These are phyloP conservation scores for Acronicta aceris DNA, from an alignment of 2,888 invertebrate genomes.

Conservation along the genomic window DNA sequence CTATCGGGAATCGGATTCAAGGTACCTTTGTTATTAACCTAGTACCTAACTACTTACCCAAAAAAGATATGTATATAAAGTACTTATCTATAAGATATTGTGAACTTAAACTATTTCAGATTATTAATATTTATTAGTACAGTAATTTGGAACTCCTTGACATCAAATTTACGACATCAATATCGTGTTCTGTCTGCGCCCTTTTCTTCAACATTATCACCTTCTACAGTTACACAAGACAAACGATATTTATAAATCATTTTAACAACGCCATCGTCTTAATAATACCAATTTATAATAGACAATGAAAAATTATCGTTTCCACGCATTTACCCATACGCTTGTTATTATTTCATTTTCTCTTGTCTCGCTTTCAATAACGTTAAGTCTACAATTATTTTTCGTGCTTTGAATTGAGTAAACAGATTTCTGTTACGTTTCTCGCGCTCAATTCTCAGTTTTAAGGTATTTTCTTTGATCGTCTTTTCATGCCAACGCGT, in stretches of 20 bases:
- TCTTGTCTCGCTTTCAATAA: conserved; percentile 69
- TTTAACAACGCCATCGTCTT: conserved; percentile 30
- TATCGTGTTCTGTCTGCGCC: conserved; percentile 39
- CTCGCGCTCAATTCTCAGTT: conserved; percentile 79
- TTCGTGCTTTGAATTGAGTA: conserved; percentile 75
- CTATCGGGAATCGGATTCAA: too few species aligned
- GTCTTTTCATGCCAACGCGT: conserved; percentile 85
- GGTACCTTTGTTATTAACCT: too few species aligned
- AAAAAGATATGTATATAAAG: too few species aligned
- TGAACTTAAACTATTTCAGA: too few species aligned
- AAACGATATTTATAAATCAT: conserved; percentile 50
- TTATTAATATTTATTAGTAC: background rate
- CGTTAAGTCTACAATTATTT: conserved; percentile 67
- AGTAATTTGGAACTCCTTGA: conserved; percentile 18
- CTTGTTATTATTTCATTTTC: conserved; percentile 70
- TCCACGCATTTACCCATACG: conserved; percentile 68
- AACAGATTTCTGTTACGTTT: conserved; percentile 72
- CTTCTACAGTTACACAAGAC: conserved; percentile 38
- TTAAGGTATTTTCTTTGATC: conserved; percentile 83
- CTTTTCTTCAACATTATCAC: conserved; percentile 20
- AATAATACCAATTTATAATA: conserved; percentile 45
- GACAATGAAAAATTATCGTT: conserved; percentile 48
- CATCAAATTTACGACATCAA: conserved; percentile 27
- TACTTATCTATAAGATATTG: too few species aligned
- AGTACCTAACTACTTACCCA: too few species aligned